Evolutionary conservation across 2,113 vertebrate species (phyloP), one percentile per base, ranked within the genome.

Genomic region (Panthera tigris): DNA sequence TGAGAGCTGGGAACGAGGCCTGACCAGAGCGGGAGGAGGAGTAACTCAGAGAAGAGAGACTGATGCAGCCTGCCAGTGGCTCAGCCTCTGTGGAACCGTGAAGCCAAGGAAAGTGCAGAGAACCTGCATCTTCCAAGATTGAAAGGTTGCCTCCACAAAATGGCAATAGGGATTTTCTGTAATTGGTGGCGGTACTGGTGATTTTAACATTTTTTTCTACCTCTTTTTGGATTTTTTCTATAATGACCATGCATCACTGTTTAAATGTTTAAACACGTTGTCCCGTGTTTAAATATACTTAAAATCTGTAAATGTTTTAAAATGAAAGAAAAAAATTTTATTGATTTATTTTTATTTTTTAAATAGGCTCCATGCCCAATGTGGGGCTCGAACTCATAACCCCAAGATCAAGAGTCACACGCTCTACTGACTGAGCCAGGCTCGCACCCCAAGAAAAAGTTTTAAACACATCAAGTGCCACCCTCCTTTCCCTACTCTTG

Each of bases 11-110:
- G 14, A 23, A n/a, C 10, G 4, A 1, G 3, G 41, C 63, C 36
- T 10, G 41, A 48, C 63, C 25, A 0, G 13, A 27, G 21, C 1
- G 1, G 36, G 7, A 39, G 31, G 14, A 0, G 21, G 25, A 3
- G 2, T 18, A 12, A 45, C 48, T 55, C 93, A 63, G 55, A 68
- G 45, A 88, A 65, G 50, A 85, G 39, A 83, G 33, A 29, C 14
- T 3, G 55, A 55, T 3, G 63, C 25, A 25, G n/a, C 18, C 25
- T 50, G 33, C 8, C 39, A 63, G 15, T 4, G 33, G 31, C 2
- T 82, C 36, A 23, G 69, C 63, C 63, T n/a, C 12, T 0, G 9
- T n/a, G 93, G 33, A 78, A 25, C 41, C 25, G 0, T 1, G n/a
- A 66, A 61, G 57, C 55, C 65, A 27, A 41, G 61, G 71, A 31